Evolutionary conservation across 1,140 invertebrate genomes (phyloP), one percentile per base, ranked within the genome.

Genomic region (Ceratina japonica): DNA sequence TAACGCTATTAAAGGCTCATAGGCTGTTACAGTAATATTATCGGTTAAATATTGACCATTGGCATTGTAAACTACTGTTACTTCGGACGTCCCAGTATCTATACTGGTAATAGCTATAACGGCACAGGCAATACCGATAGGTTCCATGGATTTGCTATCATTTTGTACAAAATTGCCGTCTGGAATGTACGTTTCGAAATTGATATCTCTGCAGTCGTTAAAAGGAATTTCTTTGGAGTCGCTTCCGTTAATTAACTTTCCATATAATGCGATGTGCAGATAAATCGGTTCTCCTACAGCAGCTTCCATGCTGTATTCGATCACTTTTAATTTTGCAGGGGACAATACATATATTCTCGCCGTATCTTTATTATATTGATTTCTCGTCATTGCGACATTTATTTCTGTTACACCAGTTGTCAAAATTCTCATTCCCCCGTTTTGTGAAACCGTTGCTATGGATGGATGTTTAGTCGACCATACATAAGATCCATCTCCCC

Each of bases 401-500:
- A 97, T 91, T 61, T 94, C 93, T 8, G 93, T 93, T 13, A 91
- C 90, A 3, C 96, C 96, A 81, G 94, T 90, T n/a, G 93, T 92
- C 44, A 94, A 88, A 3, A 95, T 95, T 77, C 92, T 94, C 2
- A 96, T 94, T 44, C 94, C 89, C 3, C 96, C 96, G 78, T 92
- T 93, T 84, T 94, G 94, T 63, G 93, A 94, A 8, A 96, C 95
- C 24, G 94, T 91, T 12, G 94, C 93, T 27, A 96, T 90, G 1
- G 93, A 93, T 2, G 93, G 89, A 87, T 97, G 94, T 18, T 93
- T 92, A 27, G 94, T 95, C 15, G 88, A 93, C 96, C 97, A 97
- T 10, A 94, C 84, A 79, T 96, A 97, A 63, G 94, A 94, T 20
- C 95, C 95, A 92, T 96, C 96, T 2, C 96, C 96, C 20, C 96